Conservation (phyloP, 2,113 vertebrate genomes). For the Pyxicephalus adspersus region DNA sequence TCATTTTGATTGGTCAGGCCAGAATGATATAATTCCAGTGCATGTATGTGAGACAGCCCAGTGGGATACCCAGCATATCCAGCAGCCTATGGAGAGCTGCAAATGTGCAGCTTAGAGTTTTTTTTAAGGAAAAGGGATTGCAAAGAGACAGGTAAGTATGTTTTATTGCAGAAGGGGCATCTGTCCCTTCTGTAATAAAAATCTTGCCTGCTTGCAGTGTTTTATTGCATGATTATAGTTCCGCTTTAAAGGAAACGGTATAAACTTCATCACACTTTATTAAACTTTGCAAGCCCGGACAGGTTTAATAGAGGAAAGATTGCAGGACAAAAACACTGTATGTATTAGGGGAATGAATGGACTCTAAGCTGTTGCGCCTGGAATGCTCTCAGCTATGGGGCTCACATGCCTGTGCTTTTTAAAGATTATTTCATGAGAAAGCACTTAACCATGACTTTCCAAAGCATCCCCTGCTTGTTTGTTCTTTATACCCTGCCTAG, state of each 20-base stretch:
- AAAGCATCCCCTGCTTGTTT: background rate
- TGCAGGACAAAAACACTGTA: background rate
- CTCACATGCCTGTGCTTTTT: slow-evolving; percentile 33
- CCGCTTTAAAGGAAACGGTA: background rate
- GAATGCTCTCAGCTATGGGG: slow-evolving; percentile 25
- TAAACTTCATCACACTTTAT: background rate
- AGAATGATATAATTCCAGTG: too few species aligned
- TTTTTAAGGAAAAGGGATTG: too few species aligned
- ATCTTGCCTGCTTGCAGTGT: too few species aligned
- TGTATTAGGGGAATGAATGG: slow-evolving; percentile 24
- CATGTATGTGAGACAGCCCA: too few species aligned
- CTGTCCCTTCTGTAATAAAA: too few species aligned
- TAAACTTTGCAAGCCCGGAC: slow-evolving; percentile 3
- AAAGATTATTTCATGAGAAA: slow-evolving; percentile 18
- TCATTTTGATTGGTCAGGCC: too few species aligned
- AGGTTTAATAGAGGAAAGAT: slow-evolving; percentile 9
- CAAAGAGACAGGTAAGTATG: too few species aligned
- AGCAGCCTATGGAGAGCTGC: too few species aligned
- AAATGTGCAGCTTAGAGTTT: too few species aligned
- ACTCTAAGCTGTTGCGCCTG: slow-evolving; percentile 27
- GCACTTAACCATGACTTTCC: slow-evolving; percentile 31
- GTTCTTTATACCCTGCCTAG: background rate
- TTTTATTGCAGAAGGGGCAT: too few species aligned
- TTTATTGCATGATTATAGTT: too few species aligned
- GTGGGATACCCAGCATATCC: too few species aligned